Conservation (phyloP, 2,113 vertebrate genomes). For the Arvicanthis niloticus region DNA sequence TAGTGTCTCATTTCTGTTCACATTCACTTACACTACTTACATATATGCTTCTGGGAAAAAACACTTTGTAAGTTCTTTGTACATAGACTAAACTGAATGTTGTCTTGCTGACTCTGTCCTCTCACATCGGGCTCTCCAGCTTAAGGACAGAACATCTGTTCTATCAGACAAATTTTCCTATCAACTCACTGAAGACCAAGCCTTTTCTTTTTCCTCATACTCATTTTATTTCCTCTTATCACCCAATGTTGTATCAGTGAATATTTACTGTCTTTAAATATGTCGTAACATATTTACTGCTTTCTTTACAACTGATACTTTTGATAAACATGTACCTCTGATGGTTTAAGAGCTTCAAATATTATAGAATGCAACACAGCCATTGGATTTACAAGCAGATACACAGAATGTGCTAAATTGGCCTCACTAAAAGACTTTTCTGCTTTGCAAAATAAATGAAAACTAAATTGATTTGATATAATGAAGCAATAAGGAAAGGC, state of each 20-base stretch:
- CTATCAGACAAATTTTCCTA: neutral
- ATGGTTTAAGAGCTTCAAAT: neutral
- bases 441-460: constrained; percentile 51
- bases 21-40: neutral
- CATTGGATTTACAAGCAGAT: neutral
- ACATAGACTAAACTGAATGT: neutral
- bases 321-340: neutral
- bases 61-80: neutral
- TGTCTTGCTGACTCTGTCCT: neutral
- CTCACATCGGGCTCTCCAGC: neutral
- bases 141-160: neutral
- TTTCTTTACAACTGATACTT: neutral
- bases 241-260: neutral
- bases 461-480: constrained; percentile 66
- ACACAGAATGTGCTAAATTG: neutral
- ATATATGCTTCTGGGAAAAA: no score
- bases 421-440: neutral
- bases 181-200: no score
- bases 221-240: neutral
- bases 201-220: neutral
- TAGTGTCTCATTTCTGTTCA: neutral
- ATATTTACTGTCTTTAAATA: neutral
- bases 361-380: neutral
- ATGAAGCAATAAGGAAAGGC: constrained; percentile 35
- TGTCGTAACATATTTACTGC: neutral